Evolutionary conservation across 1,140 invertebrate species (phyloP).

Genomic region (Saccostrea echinata): DNA sequence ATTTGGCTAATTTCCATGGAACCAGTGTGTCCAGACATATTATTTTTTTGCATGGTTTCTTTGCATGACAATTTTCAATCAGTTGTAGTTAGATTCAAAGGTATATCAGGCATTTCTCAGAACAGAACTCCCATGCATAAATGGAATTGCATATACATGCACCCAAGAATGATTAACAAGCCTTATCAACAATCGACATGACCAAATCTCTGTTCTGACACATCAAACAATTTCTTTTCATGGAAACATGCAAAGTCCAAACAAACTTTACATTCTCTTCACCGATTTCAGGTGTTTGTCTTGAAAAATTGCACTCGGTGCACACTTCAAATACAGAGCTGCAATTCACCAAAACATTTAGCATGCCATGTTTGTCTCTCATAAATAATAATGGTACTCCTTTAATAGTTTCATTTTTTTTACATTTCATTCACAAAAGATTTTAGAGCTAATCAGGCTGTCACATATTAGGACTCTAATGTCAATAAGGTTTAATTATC

Average conservation of each 20-base stretch:
- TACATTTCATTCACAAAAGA: not conserved
- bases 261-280: not conserved
- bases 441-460: not conserved
- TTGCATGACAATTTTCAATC: too few species aligned
- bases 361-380: not conserved
- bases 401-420: not conserved
- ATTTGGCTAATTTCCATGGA: too few species aligned
- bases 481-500: slow-evolving; percentile 21
- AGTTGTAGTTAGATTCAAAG: too few species aligned
- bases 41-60: too few species aligned
- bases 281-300: not conserved
- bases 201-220: not conserved
- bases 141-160: not conserved
- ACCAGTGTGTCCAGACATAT: too few species aligned
- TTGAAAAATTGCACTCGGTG: not conserved
- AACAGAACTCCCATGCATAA: too few species aligned
- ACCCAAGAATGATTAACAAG: not conserved
- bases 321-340: not conserved
- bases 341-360: not conserved
- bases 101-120: too few species aligned
- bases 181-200: not conserved
- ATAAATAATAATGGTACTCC: slow-evolving; percentile 1
- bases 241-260: slow-evolving; percentile 6
- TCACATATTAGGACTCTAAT: not conserved
- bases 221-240: slow-evolving; percentile 6